Conservation (phyloP, 2,113 vertebrate genomes). For the Caloenas nicobarica region DNA sequence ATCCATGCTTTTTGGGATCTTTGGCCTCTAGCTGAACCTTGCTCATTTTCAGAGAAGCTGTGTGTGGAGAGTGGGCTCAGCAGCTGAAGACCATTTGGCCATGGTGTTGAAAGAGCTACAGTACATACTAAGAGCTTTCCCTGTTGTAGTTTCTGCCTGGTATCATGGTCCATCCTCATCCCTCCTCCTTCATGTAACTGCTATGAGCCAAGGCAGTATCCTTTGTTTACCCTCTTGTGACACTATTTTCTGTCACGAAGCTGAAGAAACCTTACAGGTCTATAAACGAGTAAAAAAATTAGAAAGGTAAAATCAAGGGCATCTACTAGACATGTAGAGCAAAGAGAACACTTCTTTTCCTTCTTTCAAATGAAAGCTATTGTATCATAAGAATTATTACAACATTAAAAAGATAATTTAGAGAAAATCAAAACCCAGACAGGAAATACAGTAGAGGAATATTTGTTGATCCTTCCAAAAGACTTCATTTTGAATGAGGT, state of each 20-base stretch:
- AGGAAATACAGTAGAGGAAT: not conserved
- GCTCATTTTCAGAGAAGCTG: not conserved
- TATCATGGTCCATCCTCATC: not conserved
- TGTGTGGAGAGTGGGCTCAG: not conserved
- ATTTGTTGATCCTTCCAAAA: not conserved
- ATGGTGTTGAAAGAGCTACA: not conserved
- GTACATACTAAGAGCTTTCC: not conserved
- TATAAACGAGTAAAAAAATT: not conserved
- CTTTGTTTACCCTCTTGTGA: not conserved
- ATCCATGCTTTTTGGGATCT: not conserved
- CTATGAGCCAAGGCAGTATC: not conserved
- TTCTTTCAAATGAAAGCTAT: not conserved
- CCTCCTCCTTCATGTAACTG: not conserved
- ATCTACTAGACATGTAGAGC: not conserved
- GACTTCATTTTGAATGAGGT: not conserved
- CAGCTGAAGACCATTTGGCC: not conserved
- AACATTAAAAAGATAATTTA: not conserved
- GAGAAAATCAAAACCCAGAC: not conserved
- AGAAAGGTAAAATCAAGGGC: not conserved
- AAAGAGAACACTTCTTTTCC: not conserved
- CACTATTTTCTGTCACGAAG: not conserved
- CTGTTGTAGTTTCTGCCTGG: not conserved
- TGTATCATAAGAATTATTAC: not conserved
- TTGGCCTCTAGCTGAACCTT: not conserved
- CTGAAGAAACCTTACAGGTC: not conserved